Evolutionary conservation across 2,888 invertebrate genomes (phyloP).

Genomic region (Xestia sexstrigata): DNA sequence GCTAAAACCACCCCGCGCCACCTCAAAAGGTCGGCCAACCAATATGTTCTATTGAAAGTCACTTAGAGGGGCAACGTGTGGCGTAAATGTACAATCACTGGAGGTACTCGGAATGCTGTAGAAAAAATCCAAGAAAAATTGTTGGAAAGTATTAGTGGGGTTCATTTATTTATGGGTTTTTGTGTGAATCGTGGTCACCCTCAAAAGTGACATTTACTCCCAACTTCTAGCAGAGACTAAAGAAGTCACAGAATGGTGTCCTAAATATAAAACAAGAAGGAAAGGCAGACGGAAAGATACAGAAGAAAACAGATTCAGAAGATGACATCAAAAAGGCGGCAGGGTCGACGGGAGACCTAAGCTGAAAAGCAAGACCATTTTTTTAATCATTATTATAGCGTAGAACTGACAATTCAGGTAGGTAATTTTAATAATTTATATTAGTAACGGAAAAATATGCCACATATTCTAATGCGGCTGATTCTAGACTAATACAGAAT

Average conservation of each 20-base stretch:
- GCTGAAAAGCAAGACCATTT: too few relatives aligned
- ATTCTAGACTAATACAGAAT: background rate
- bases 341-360: background rate
- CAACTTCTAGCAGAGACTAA: background rate
- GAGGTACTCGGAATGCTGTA: constrained; percentile 69
- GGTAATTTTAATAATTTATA: too few relatives aligned
- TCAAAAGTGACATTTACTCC: background rate
- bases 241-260: background rate
- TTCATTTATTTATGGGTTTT: background rate
- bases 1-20: constrained; percentile 82
- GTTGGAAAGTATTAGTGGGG: constrained; percentile 4
- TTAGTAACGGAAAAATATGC: background rate
- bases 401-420: too few relatives aligned
- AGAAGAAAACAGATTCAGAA: background rate
- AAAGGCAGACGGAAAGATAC: background rate
- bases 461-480: background rate
- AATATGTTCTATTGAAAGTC: constrained; percentile 88
- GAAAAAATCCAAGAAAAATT: constrained; percentile 51
- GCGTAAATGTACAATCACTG: constrained; percentile 70
- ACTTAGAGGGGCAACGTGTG: constrained; percentile 80
- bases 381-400: too few relatives aligned
- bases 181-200: background rate
- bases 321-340: background rate
- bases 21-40: constrained; percentile 77
- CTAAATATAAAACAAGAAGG: too few relatives aligned